phyloP scores from a whole-genome alignment of 2,888 invertebrate genomes.

The Thereva unica region DNA sequence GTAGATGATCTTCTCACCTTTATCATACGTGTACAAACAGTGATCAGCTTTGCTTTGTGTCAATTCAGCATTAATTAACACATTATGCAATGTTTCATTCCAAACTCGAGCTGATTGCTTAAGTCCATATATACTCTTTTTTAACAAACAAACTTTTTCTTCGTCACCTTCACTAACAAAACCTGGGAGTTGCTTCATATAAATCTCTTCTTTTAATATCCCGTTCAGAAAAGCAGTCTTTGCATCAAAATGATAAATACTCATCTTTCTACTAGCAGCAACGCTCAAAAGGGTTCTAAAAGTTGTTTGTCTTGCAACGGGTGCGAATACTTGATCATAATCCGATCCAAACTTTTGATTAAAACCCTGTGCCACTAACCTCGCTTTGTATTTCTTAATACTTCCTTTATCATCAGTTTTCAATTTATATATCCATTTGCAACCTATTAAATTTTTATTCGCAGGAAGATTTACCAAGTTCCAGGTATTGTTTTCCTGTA shows the following conservation, averaged over 20 bases:
- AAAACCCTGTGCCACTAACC: constrained; percentile 38
- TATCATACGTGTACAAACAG: constrained; percentile 34
- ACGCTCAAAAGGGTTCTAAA: constrained; percentile 36
- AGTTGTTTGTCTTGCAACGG: constrained; percentile 37
- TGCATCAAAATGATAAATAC: constrained; percentile 36
- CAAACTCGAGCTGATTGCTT: constrained; percentile 41
- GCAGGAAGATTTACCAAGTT: constrained; percentile 40
- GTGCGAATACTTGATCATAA: constrained; percentile 38
- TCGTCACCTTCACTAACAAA: constrained; percentile 26
- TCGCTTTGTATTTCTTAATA: constrained; percentile 35
- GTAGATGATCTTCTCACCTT: constrained; percentile 20
- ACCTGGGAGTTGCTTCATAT: constrained; percentile 41
- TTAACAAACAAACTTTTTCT: constrained; percentile 35
- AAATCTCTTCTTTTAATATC: constrained; percentile 32
- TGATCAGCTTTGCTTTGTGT: constrained; percentile 36
- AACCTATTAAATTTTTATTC: constrained; percentile 41
- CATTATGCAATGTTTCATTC: constrained; percentile 36
- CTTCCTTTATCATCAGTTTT: constrained; percentile 41
- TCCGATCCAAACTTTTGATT: constrained; percentile 36
- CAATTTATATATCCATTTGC: constrained; percentile 44
- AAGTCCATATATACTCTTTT: constrained; percentile 40
- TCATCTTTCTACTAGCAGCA: constrained; percentile 11
- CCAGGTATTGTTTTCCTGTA: constrained; percentile 43
- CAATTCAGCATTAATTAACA: constrained; percentile 14
- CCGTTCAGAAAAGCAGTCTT: constrained; percentile 39